Evolutionary conservation across 1,140 invertebrate genomes (phyloP).

Genomic region (Arctopsyche grandis): DNA sequence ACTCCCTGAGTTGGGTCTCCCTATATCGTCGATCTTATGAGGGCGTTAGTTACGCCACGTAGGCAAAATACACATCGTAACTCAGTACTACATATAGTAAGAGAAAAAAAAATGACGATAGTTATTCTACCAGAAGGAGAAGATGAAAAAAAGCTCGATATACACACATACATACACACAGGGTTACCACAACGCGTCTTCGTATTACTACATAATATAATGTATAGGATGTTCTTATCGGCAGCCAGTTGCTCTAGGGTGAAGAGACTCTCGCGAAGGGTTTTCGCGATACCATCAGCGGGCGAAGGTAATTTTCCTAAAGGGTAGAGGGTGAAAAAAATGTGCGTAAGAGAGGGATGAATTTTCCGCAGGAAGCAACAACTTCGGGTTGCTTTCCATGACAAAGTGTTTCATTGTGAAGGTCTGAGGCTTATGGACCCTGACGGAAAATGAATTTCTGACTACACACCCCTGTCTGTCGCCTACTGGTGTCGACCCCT

Average conservation of each 20-base stretch:
- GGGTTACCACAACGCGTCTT: neutral
- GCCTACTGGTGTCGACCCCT: neutral
- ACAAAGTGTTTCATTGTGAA: constrained; percentile 25
- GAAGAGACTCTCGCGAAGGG: neutral
- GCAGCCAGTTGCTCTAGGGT: constrained; percentile 13
- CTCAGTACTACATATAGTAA: too few species aligned
- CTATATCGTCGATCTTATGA: too few species aligned
- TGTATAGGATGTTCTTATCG: neutral
- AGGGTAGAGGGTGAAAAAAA: neutral
- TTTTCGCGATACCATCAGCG: neutral
- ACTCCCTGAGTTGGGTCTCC: too few species aligned
- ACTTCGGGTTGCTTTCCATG: neutral
- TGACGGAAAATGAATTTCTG: constrained; percentile 14
- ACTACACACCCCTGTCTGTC: neutral
- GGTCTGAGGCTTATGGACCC: constrained; percentile 12
- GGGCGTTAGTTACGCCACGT: too few species aligned
- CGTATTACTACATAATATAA: too few species aligned
- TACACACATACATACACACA: neutral
- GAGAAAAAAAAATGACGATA: too few species aligned
- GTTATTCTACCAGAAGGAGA: too few species aligned
- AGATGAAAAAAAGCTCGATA: too few species aligned
- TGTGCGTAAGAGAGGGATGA: neutral
- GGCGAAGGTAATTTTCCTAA: constrained; percentile 13
- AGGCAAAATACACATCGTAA: too few species aligned
- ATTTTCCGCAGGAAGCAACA: constrained; percentile 10